Conservation (phyloP, 2,888 invertebrate species). For the Sarcophaga caerulescens region DNA sequence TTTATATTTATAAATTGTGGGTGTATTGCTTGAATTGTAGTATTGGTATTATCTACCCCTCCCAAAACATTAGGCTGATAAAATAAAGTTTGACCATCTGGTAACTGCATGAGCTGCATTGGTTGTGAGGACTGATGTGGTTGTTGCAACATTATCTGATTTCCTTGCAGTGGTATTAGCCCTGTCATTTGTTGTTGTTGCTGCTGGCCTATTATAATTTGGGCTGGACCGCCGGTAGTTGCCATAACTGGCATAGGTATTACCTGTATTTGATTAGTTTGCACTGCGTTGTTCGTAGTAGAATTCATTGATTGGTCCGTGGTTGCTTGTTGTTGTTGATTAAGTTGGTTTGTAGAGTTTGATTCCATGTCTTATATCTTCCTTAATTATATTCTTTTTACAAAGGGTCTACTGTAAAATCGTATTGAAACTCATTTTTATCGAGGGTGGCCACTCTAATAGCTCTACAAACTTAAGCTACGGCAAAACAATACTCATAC, state of each 20-base stretch:
- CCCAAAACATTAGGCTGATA: constrained; percentile 84
- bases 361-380: constrained; percentile 66
- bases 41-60: constrained; percentile 58
- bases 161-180: constrained; percentile 78
- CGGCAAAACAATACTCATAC: constrained; percentile 54
- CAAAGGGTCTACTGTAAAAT: constrained; percentile 79
- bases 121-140: constrained; percentile 77
- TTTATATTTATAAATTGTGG: constrained; percentile 84
- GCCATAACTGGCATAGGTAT: constrained; percentile 79
- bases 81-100: constrained; percentile 96
- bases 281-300: constrained; percentile 38
- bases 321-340: constrained; percentile 67
- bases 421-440: constrained; percentile 78
- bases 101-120: constrained; percentile 93
- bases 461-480: constrained; percentile 60
- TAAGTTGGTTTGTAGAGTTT: constrained; percentile 56
- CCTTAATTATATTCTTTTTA: constrained; percentile 69
- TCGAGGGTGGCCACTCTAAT: constrained; percentile 77
- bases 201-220: constrained; percentile 79
- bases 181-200: constrained; percentile 73
- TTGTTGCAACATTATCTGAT: constrained; percentile 79
- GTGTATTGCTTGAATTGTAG: constrained; percentile 75
- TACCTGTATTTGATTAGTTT: constrained; percentile 75
- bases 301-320: constrained; percentile 49
- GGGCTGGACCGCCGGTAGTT: constrained; percentile 73